A percentile compares a stretch with the other conserved stretches of the same genome.
These are phyloP conservation scores for Oncorhynchus kisutch DNA, from an alignment of 2,113 vertebrate genomes.

Conservation along the genomic window DNA sequence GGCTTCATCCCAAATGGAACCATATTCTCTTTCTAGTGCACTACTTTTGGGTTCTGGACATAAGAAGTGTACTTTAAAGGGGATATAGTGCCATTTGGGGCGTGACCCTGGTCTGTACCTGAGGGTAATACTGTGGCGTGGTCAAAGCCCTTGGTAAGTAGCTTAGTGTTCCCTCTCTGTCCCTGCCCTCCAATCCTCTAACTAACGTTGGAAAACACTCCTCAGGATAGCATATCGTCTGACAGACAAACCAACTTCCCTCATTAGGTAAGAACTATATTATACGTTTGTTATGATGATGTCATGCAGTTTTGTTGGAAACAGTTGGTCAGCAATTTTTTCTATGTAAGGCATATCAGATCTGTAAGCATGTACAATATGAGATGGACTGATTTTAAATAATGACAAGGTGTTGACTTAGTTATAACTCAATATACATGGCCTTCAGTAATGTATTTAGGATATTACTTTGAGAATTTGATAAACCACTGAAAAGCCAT, in stretches of 20 bases:
- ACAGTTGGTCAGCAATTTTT: not conserved
- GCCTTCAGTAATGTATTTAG: not conserved
- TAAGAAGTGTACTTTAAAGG: no score
- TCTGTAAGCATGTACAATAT: not conserved
- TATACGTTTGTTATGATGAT: not conserved
- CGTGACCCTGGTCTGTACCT: not conserved
- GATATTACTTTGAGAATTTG: not conserved
- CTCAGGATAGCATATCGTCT: conserved; percentile 15
- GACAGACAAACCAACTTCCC: conserved; percentile 9
- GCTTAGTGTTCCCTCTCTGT: conserved; percentile 59
- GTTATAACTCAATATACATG: not conserved
- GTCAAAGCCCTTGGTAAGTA: conserved; percentile 64
- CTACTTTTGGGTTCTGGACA: no score
- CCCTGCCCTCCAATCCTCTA: conserved; percentile 50
- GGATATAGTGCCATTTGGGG: no score
- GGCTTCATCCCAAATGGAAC: no score
- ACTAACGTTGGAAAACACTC: conserved; percentile 14
- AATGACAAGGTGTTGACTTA: not conserved
- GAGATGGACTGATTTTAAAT: not conserved
- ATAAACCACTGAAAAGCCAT: not conserved
- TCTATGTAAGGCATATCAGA: not conserved
- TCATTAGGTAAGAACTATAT: conserved; percentile 9
- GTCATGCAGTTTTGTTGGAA: not conserved
- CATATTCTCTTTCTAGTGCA: no score
- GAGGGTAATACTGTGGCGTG: conserved; percentile 33